Base-by-base conservation (phyloP, 2,888 invertebrate species). In the Adelphocoris suturalis region DNA sequence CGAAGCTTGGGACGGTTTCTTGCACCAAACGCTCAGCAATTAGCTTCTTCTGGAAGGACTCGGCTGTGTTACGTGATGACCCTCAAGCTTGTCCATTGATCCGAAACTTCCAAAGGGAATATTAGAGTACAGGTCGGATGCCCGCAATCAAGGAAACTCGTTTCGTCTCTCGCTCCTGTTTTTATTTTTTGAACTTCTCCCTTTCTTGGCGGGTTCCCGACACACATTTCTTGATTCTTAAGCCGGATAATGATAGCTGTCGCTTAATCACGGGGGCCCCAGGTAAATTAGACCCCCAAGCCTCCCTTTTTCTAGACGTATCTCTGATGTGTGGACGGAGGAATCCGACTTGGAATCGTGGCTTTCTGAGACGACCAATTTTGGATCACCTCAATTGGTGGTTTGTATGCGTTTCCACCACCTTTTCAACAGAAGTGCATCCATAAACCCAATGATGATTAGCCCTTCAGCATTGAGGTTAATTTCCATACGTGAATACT, bases 171-270 rank as follows among this genome's bases (percentile, higher is more conserved):
- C 23, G 82, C 27, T 82, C 52, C 82, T 82, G 82, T 52, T 19
- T 82, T 82, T 52, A 82, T 82, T 82, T 82, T 82, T 27, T 78
- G 47, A 78, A 37, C 78, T 37, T 78, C 78, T 78, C 78, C 46
- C 78, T 46, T n/a, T 47, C 78, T 68, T 19, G 68, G 27, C 19
- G 68, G 23, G 23, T 68, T 48, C 52, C 52, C 82, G 82, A 48
- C 82, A 82, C 52, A 82, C 82, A 52, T 52, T 52, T 82, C 78
- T 82, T 52, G 48, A 52, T 52, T 52, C 48, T 52, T 52, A 68
- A 68, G 68, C 68, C 68, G 82, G 82, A 82, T 82, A 82, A 82
- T 82, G 82, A 82, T 82, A 82, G 46, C 82, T 82, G 82, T 82
- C 82, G 19, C 82, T 52, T 82, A 82, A 82, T 82, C 82, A 82